phyloP scores from a whole-genome alignment of 1,140 invertebrate species.

The Drosophila ercepeae region DNA sequence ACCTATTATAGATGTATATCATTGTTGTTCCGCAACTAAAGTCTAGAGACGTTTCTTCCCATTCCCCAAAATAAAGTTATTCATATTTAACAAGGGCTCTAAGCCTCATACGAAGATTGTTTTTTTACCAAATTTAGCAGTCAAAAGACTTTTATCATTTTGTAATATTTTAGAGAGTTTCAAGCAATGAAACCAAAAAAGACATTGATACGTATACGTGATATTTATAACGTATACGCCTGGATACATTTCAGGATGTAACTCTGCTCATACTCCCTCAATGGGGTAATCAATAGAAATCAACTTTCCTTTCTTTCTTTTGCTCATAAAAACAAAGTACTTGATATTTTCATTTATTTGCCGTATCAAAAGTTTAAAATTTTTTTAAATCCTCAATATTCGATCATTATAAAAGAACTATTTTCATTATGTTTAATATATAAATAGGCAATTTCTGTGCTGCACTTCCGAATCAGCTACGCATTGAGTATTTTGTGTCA shows the following conservation, averaged over 20 bases:
- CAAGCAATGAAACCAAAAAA: too few species aligned
- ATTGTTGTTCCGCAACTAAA: slow-evolving; percentile 48
- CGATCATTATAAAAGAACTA: slow-evolving; percentile 43
- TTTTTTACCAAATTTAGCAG: too few species aligned
- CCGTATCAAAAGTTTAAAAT: slow-evolving; percentile 40
- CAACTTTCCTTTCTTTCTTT: too few species aligned
- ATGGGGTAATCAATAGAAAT: too few species aligned
- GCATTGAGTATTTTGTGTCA: slow-evolving; percentile 74
- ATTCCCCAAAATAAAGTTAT: slow-evolving; percentile 56
- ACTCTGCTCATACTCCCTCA: too few species aligned
- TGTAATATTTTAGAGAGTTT: too few species aligned
- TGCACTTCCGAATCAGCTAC: slow-evolving; percentile 57
- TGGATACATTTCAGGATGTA: not conserved
- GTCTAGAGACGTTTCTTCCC: slow-evolving; percentile 30
- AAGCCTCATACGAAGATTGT: slow-evolving; percentile 35
- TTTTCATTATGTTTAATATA: slow-evolving; percentile 29
- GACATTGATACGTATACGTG: too few species aligned
- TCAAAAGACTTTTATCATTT: too few species aligned
- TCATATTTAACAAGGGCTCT: slow-evolving; percentile 57
- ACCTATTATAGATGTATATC: slow-evolving; percentile 45
- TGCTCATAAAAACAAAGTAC: too few species aligned
- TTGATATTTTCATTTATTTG: slow-evolving; percentile 32
- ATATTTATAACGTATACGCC: too few species aligned
- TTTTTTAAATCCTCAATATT: slow-evolving; percentile 5
- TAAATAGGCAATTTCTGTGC: slow-evolving; percentile 54